Evolutionary conservation across 2,797 vertebrate genomes (phyloP).

Genomic region (Lerista edwardsae): DNA sequence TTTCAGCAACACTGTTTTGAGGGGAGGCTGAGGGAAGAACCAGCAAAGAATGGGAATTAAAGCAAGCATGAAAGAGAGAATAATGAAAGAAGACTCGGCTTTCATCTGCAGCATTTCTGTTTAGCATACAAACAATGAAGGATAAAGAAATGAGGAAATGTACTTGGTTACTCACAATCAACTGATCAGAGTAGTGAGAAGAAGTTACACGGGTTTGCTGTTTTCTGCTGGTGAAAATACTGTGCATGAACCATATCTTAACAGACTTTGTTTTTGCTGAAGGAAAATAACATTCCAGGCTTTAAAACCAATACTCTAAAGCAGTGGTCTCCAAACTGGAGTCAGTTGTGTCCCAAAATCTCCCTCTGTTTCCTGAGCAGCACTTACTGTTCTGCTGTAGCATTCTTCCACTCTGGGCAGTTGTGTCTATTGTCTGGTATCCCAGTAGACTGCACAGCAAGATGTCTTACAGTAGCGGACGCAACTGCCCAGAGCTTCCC

Average conservation of each 20-base stretch:
- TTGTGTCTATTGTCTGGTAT: no score
- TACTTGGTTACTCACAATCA: constrained; percentile 31
- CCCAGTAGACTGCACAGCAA: no score
- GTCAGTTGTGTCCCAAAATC: no score
- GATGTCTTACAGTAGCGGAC: no score
- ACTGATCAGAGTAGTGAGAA: constrained; percentile 15
- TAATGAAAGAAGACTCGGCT: constrained; percentile 7
- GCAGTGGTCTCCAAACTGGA: no score
- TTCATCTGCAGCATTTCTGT: background rate
- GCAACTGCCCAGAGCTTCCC: no score
- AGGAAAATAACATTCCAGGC: background rate
- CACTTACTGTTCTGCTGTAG: no score
- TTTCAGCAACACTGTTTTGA: background rate
- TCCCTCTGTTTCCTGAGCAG: no score
- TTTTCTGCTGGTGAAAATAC: constrained; percentile 27
- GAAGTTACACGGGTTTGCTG: constrained; percentile 37
- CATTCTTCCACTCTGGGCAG: no score
- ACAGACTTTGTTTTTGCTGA: background rate
- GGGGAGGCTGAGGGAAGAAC: background rate
- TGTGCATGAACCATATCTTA: no score
- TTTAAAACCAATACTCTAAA: constrained; percentile 37
- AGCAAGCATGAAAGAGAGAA: background rate
- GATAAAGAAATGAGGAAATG: constrained; percentile 27
- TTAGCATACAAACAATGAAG: background rate
- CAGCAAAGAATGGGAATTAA: constrained; percentile 8